These are phyloP conservation scores for Ochlodes sylvanus DNA, from an alignment of 2,888 invertebrate genomes.

Conservation along the genomic window DNA sequence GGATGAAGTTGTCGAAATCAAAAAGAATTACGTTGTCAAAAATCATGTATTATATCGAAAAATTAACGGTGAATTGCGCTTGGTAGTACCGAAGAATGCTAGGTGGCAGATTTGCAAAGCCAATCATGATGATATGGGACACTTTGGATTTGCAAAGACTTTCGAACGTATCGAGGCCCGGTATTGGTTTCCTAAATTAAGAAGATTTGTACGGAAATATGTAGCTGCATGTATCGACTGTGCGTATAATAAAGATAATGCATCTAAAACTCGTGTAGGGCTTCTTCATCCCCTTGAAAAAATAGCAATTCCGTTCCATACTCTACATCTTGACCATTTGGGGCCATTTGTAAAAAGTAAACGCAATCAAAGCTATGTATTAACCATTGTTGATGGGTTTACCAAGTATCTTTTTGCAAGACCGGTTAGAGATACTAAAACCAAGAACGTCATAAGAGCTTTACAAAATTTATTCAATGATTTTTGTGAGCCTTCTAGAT, in stretches of 20 bases:
- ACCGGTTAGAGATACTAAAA: background rate
- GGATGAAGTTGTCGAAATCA: conserved; percentile 39
- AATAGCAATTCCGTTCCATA: conserved; percentile 58
- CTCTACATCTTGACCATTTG: conserved; percentile 65
- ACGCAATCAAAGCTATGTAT: conserved; percentile 51
- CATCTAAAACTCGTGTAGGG: conserved; percentile 47
- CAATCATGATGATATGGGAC: conserved; percentile 32
- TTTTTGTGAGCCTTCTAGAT: conserved; percentile 40
- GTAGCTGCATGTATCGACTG: conserved; percentile 62
- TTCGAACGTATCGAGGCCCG: conserved; percentile 18
- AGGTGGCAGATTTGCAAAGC: conserved; percentile 51
- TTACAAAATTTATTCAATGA: conserved; percentile 47
- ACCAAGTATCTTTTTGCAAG: conserved; percentile 51
- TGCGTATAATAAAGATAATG: conserved; percentile 51
- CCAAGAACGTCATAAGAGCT: conserved; percentile 5
- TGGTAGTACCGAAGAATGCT: conserved; percentile 53
- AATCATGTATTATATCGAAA: conserved; percentile 39
- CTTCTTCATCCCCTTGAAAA: conserved; percentile 64
- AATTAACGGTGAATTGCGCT: conserved; percentile 41
- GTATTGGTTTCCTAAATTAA: conserved; percentile 29
- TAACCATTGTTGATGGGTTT: conserved; percentile 60
- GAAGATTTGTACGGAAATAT: conserved; percentile 57
- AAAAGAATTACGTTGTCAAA: conserved; percentile 39
- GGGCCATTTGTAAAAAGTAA: conserved; percentile 60
- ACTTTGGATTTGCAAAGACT: conserved; percentile 32